Percentiles rank a stretch among this genome's conserved stretches.
phyloP scores from a whole-genome alignment of 2,797 vertebrate genomes.

The Sebastes kiyomatsui region DNA sequence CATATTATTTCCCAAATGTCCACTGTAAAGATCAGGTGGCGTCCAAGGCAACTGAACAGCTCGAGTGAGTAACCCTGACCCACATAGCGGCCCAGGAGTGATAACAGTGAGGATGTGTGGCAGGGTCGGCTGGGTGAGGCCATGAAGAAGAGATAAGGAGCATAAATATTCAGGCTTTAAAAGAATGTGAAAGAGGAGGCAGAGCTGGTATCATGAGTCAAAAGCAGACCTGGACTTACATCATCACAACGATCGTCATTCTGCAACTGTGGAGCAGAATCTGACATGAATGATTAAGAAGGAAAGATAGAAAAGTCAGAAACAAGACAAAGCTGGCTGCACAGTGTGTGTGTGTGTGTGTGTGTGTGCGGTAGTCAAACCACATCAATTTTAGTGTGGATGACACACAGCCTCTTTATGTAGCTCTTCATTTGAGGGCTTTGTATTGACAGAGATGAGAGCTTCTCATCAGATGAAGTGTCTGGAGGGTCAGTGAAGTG shows the following conservation, averaged over 20 bases:
- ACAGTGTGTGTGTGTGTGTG: neutral
- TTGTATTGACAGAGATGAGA: slow-evolving; percentile 34
- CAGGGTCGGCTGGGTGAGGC: neutral
- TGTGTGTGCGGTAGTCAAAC: neutral
- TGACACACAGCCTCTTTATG: slow-evolving; percentile 12
- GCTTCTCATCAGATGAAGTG: slow-evolving; percentile 20
- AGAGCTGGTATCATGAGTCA: slow-evolving; percentile 8
- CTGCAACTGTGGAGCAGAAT: neutral
- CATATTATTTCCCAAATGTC: slow-evolving; percentile 58
- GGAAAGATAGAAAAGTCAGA: neutral
- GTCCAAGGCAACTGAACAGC: slow-evolving; percentile 11
- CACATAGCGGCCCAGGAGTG: slow-evolving; percentile 23
- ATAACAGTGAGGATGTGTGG: slow-evolving; percentile 12
- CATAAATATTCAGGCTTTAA: slow-evolving; percentile 6
- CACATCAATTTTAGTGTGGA: neutral
- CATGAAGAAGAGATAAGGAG: slow-evolving; percentile 8
- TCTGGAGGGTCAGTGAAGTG: slow-evolving; percentile 25
- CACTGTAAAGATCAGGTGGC: slow-evolving; percentile 57
- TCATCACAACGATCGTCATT: neutral
- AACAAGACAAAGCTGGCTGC: neutral
- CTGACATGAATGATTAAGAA: neutral
- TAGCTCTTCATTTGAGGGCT: slow-evolving; percentile 10
- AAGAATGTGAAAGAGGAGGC: neutral
- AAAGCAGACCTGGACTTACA: slow-evolving; percentile 9
- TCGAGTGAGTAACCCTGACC: slow-evolving; percentile 46